Conservation (phyloP, 2,888 invertebrate species). For the Temnothorax rugatulus region DNA sequence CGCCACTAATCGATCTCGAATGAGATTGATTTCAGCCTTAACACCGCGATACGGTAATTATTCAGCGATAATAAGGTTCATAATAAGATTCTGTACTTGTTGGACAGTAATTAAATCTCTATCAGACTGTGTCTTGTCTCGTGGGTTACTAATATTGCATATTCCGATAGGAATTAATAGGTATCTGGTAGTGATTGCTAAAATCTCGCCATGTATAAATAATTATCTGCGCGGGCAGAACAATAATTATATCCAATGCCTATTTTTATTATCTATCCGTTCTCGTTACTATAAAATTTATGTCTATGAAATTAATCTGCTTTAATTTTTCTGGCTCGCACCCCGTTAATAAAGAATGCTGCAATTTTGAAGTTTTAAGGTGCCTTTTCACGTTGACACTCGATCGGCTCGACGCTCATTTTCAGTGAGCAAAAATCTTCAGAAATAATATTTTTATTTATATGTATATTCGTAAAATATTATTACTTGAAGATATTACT, state of each 20-base stretch:
- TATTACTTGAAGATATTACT: too few species aligned
- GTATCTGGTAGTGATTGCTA: conserved; percentile 28
- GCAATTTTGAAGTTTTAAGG: neutral
- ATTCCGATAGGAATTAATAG: conserved; percentile 66
- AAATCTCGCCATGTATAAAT: conserved; percentile 44
- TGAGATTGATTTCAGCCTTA: conserved; percentile 72
- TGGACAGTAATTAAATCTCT: conserved; percentile 72
- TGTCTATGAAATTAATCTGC: conserved; percentile 11
- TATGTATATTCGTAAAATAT: too few species aligned
- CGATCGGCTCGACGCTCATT: too few species aligned
- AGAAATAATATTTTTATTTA: too few species aligned
- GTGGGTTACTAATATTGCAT: conserved; percentile 48
- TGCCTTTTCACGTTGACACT: too few species aligned
- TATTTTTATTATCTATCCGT: conserved; percentile 26
- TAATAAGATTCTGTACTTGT: conserved; percentile 68
- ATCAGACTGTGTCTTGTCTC: conserved; percentile 14
- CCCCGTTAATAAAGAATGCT: neutral
- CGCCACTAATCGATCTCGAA: conserved; percentile 71
- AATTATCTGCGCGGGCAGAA: conserved; percentile 10
- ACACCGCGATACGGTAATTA: conserved; percentile 64
- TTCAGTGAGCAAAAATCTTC: too few species aligned
- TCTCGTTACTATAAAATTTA: conserved; percentile 24
- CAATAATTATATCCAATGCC: conserved; percentile 56
- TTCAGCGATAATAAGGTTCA: conserved; percentile 70
- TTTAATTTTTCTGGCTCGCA: neutral